Evolutionary conservation across 1,140 invertebrate species (phyloP), one percentile per base, ranked within the genome.

Genomic region (Prorops nasuta): DNA sequence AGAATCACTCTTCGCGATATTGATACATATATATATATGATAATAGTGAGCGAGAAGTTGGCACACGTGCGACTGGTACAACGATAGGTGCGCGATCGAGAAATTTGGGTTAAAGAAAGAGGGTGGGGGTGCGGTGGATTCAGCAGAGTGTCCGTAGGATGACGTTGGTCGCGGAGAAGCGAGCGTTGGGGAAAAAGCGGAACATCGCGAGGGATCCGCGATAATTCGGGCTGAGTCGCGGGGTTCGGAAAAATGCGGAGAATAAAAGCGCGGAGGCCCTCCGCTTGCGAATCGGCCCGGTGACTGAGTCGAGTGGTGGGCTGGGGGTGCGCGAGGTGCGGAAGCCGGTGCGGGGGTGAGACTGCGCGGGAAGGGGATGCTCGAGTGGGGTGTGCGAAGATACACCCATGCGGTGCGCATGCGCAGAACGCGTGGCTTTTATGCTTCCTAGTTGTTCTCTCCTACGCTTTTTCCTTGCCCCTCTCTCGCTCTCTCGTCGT

Each of bases 201-300:
- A n/a, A n/a, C n/a, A n/a, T n/a, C n/a, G n/a, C n/a, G n/a, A n/a
- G n/a, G n/a, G n/a, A n/a, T n/a, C n/a, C n/a, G n/a, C n/a, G n/a
- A n/a, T n/a, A n/a, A n/a, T n/a, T n/a, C n/a, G n/a, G n/a, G n/a
- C n/a, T n/a, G n/a, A n/a, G n/a, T n/a, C n/a, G n/a, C n/a, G n/a
- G n/a, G n/a, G n/a, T n/a, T n/a, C n/a, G 2, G 20, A 36, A 46
- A 49, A 59, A 39, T 57, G 31, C 44, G 47, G 60, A 54, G 67
- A 56, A 58, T 53, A 65, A 61, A 66, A 60, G 58, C 64, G 58
- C 61, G 60, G 54, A 67, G 61, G 62, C 54, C 64, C 71, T 63
- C 58, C 69, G 58, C 63, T 63, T 58, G 70, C 70, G 64, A 66
- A 69, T 72, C 71, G 67, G 61, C 64, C 69, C 70, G 72, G 70